Conservation (phyloP, 2,113 vertebrate species). For the Macquaria ambigua region DNA sequence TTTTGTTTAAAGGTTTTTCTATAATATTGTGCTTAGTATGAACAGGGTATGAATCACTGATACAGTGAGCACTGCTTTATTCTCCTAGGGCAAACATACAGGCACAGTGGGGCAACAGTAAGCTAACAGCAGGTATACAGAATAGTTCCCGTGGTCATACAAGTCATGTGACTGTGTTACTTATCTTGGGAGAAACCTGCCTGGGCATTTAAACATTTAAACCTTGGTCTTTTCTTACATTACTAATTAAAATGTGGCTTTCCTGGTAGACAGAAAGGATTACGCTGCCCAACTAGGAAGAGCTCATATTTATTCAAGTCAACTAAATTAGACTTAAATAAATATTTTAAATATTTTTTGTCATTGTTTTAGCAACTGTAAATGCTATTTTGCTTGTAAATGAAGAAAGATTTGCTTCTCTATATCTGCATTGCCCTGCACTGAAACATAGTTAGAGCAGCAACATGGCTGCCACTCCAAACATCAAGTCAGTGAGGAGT, state of each 20-base stretch:
- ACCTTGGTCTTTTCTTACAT: background rate
- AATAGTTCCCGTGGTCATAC: background rate
- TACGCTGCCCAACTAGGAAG: background rate
- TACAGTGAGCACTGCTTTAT: background rate
- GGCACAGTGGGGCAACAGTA: background rate
- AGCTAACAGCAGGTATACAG: background rate
- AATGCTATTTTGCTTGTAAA: background rate
- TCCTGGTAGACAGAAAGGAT: background rate
- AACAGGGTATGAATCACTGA: background rate
- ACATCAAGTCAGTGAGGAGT: too few species aligned
- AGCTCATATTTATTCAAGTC: background rate
- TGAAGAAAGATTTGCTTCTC: background rate
- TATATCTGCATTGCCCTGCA: background rate
- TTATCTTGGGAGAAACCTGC: background rate
- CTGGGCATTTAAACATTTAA: background rate
- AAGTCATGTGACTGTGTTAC: background rate
- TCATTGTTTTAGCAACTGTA: too few species aligned
- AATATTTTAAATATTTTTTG: background rate
- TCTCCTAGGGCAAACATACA: background rate
- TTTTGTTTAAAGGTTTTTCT: background rate
- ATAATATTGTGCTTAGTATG: background rate
- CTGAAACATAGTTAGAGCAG: background rate
- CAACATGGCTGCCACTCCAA: background rate
- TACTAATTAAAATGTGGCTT: background rate
- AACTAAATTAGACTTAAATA: background rate